Evolutionary conservation across 2,888 invertebrate species (phyloP), one percentile per base, ranked within the genome.

Genomic region (Campopleginae sp.): DNA sequence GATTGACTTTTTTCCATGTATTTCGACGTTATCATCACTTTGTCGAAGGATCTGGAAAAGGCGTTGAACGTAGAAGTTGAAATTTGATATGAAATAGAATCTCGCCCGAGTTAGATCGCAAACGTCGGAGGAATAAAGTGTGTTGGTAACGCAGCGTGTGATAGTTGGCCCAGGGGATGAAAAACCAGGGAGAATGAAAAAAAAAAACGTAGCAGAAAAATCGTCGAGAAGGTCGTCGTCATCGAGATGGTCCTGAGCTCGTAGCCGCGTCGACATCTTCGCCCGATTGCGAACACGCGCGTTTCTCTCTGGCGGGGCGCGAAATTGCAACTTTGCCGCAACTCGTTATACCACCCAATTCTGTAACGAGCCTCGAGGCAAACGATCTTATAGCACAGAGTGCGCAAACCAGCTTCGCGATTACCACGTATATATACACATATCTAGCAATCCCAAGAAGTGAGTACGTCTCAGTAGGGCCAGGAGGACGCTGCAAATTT

Each of bases 321-420:
- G 72, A 84, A 84, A 84, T 84, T 84, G 84, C 84, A 77, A 77
- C 84, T 84, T 84, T 80, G 17, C 84, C 80, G 80, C 84, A 84
- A 84, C 84, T 84, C 80, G 80, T 84, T 84, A 84, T 70, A 80
- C 75, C 80, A 46, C 72, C 80, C 80, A 72, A 80, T 80, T 76
- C 76, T 58, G 80, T 84, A 84, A 84, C 84, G 71, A 84, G 80
- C 80, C 84, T 84, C 80, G 72, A 80, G 84, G 80, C 84, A 77
- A 80, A 65, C 63, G 84, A 72, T 70, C 84, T 80, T 75, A 61
- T 27, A 46, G 71, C 75, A 44, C 46, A 48, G 75, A 75, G 76
- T 42, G 76, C 23, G 80, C 76, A 65, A 77, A 84, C 75, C 76
- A 51, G 71, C 65, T 61, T 71, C 51, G 75, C 80, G 42, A 84